Evolutionary conservation across 2,797 vertebrate genomes (phyloP).

Genomic region (Trichosurus vulpecula): DNA sequence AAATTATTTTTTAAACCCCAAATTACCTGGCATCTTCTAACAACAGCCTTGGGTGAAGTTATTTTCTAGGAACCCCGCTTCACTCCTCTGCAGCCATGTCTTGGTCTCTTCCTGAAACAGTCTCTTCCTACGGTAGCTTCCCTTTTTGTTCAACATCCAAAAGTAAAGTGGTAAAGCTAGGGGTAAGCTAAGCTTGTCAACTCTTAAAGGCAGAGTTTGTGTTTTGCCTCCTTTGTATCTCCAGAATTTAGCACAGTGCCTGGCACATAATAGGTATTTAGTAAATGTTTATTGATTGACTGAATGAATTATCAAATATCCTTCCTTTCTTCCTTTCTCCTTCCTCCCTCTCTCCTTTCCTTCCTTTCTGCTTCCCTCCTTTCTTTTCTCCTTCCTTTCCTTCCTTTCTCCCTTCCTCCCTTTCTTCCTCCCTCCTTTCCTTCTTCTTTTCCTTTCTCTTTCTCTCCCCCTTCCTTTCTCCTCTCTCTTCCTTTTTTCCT

Average conservation of each 20-base stretch:
- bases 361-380: too few species aligned
- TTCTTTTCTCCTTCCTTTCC: too few species aligned
- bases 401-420: too few species aligned
- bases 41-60: not conserved
- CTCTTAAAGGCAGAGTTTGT: not conserved
- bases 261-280: not conserved
- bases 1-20: too few species aligned
- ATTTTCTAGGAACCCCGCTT: not conserved
- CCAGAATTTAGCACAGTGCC: not conserved
- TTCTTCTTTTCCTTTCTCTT: not conserved
- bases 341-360: too few species aligned
- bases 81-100: not conserved
- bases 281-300: not conserved
- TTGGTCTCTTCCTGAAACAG: not conserved
- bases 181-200: not conserved
- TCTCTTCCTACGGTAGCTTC: not conserved
- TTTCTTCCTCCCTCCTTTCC: too few species aligned
- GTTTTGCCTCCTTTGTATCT: not conserved
- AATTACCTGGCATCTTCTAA: not conserved
- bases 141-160: not conserved
- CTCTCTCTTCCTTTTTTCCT: too few species aligned
- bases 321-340: too few species aligned
- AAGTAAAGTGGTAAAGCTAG: not conserved
- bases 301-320: not conserved
- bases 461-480: not conserved